Conservation (phyloP, 2,888 invertebrate genomes). For the Lochmaea capreae region DNA sequence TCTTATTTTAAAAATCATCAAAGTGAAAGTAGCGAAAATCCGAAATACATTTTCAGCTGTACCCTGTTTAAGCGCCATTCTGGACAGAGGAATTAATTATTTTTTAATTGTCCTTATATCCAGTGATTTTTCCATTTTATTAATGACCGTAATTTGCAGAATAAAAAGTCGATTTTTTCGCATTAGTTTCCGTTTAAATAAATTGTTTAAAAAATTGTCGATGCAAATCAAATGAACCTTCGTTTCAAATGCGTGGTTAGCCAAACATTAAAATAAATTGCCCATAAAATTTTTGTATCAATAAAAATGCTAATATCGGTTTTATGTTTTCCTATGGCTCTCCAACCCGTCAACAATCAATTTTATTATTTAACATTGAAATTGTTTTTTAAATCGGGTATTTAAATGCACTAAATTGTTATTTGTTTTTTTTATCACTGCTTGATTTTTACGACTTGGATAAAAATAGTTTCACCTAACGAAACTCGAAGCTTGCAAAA, state of each 20-base stretch:
- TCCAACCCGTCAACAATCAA: constrained; percentile 7
- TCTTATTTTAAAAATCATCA: too few relatives aligned
- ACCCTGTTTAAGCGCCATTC: too few relatives aligned
- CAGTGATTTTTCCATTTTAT: background rate
- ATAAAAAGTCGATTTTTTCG: constrained; percentile 13
- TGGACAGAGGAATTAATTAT: too few relatives aligned
- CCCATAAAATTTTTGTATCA: constrained; percentile 37
- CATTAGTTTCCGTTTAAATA: constrained; percentile 19
- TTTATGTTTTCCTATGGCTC: constrained; percentile 18
- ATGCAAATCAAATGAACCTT: constrained; percentile 22
- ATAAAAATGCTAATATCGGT: constrained; percentile 39
- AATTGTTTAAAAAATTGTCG: constrained; percentile 10
- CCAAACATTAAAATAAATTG: constrained; percentile 38
- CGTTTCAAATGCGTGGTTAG: constrained; percentile 23
- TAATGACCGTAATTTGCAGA: background rate
- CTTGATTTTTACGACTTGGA: too few relatives aligned
- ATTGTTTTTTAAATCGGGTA: background rate
- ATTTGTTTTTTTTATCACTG: too few relatives aligned
- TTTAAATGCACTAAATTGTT: background rate
- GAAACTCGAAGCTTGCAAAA: too few relatives aligned
- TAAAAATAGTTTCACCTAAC: too few relatives aligned
- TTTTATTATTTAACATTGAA: constrained; percentile 11
- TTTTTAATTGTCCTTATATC: background rate
- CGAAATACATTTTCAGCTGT: too few relatives aligned
- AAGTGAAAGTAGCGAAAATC: too few relatives aligned